Conservation (phyloP, 2,888 invertebrate genomes). For the Eupithecia tripunctaria region DNA sequence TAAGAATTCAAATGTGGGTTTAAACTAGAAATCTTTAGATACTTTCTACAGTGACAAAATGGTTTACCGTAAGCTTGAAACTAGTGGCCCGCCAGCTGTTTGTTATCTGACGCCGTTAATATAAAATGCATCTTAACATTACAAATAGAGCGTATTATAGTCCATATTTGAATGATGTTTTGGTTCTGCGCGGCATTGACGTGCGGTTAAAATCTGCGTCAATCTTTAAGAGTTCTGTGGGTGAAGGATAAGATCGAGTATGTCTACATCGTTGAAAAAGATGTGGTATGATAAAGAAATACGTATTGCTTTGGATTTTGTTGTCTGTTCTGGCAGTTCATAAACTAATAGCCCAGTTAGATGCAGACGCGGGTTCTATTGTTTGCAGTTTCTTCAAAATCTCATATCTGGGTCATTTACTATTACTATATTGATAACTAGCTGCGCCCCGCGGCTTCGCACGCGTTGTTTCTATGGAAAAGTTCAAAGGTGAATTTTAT, state of each 20-base stretch:
- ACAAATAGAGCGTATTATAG: no score
- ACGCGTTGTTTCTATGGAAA: no score
- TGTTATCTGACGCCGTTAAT: not conserved
- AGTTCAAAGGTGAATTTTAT: not conserved
- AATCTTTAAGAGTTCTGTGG: not conserved
- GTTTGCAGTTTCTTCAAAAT: not conserved
- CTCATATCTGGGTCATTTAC: no score
- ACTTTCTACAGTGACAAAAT: not conserved
- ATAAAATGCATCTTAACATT: not conserved
- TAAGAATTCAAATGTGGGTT: not conserved
- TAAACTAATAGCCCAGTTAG: not conserved
- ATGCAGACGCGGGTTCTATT: not conserved
- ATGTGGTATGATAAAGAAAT: not conserved
- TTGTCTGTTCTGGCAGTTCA: not conserved
- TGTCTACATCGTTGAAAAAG: not conserved
- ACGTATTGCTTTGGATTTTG: not conserved
- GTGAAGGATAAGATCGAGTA: slow-evolving; percentile 6
- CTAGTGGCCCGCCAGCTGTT: not conserved
- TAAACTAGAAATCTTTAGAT: no score
- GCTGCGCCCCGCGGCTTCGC: no score
- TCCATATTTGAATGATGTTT: not conserved
- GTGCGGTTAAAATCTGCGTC: not conserved
- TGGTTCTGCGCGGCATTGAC: not conserved
- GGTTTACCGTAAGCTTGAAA: not conserved
- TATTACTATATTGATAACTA: no score